A percentile compares a stretch with the other conserved stretches of the same genome.
These are phyloP conservation scores for Trachelus troglodyta DNA, from an alignment of 2,888 invertebrate genomes.

Conservation along the genomic window DNA sequence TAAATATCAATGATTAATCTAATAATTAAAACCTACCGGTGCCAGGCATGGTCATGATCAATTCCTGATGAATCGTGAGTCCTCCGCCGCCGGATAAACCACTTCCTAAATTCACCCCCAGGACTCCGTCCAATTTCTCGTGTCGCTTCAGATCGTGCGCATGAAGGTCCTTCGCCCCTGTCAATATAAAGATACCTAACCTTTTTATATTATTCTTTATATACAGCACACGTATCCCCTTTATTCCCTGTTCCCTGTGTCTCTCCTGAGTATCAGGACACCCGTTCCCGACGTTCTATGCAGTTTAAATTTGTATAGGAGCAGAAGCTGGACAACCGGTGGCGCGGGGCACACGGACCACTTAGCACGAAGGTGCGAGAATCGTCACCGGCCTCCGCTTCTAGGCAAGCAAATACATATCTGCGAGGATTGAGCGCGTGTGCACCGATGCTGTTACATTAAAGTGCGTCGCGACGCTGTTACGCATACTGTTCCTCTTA, in stretches of 20 bases:
- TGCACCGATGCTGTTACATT: neutral
- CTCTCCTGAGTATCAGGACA: neutral
- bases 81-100: conserved; percentile 61
- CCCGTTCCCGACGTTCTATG: conserved; percentile 38
- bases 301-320: conserved; percentile 65
- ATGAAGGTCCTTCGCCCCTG: conserved; percentile 82
- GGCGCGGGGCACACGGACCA: conserved; percentile 58
- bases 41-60: conserved; percentile 64
- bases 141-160: conserved; percentile 77
- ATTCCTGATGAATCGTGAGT: conserved; percentile 62
- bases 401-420: conserved; percentile 54
- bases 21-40: conserved; percentile 38
- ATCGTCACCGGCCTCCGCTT: conserved; percentile 66
- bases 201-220: neutral
- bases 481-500: neutral
- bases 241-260: neutral
- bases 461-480: neutral
- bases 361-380: conserved; percentile 66
- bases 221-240: neutral
- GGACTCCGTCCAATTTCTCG: conserved; percentile 66
- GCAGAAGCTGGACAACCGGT: conserved; percentile 57
- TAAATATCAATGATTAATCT: neutral
- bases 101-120: conserved; percentile 62
- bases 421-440: neutral
- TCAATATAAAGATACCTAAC: conserved; percentile 30